Percentiles rank a stretch among this genome's conserved stretches.
phyloP scores from a whole-genome alignment of 2,797 vertebrate species.

The Sphenopsis melanotis region DNA sequence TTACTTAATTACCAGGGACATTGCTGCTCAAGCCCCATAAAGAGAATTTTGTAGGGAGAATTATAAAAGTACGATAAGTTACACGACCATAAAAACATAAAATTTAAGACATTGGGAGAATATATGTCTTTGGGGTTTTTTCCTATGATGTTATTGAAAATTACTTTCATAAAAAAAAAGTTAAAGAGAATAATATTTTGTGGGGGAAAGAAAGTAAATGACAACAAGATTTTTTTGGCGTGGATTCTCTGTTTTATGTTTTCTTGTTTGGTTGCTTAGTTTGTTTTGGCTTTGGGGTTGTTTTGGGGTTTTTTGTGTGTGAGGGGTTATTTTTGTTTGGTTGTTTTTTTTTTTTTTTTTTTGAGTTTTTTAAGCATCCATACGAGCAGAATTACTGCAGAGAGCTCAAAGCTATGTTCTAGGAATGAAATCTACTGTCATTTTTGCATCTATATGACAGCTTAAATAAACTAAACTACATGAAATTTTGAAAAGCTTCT shows the following conservation, averaged over 20 bases:
- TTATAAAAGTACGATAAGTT: not conserved
- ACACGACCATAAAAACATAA: rapidly evolving
- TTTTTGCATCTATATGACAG: not conserved
- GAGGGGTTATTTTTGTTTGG: not conserved
- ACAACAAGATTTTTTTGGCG: rapidly evolving
- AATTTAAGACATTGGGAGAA: not conserved
- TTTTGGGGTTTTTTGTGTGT: too few relatives aligned
- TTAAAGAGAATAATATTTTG: not conserved
- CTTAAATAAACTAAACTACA: not conserved
- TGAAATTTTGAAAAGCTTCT: not conserved
- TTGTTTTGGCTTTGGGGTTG: not conserved
- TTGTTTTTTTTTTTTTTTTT: not conserved
- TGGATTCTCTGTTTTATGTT: too few relatives aligned
- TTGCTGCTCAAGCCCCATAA: not conserved
- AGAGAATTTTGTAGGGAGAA: not conserved
- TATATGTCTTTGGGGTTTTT: rapidly evolving
- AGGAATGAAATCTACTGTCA: not conserved
- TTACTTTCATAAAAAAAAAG: not conserved
- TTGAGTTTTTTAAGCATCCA: rapidly evolving
- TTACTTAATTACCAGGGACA: not conserved
- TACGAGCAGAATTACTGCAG: not conserved
- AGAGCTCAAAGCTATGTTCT: not conserved
- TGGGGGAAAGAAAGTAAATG: not conserved
- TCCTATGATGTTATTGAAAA: not conserved
- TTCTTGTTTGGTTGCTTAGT: not conserved